Evolutionary conservation across 2,888 invertebrate species (phyloP).

Genomic region (Fragum whitleyi): DNA sequence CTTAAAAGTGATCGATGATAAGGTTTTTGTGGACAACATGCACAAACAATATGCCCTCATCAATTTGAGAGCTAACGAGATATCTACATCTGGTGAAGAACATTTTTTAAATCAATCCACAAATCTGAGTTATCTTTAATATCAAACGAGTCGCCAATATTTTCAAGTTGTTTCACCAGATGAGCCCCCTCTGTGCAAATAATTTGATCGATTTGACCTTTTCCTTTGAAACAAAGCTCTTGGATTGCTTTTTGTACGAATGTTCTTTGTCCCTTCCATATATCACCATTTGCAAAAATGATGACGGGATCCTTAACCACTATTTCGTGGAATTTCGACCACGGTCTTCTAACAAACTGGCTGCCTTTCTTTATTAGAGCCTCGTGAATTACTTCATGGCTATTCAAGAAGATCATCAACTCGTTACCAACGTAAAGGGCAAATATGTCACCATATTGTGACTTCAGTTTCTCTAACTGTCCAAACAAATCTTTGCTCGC

Average conservation of each 20-base stretch:
- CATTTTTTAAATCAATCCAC: too few species aligned
- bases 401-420: conserved; percentile 46
- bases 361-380: conserved; percentile 48
- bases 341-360: conserved; percentile 31
- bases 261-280: conserved; percentile 52
- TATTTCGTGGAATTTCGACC: background rate
- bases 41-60: too few species aligned
- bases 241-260: conserved; percentile 38
- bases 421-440: too few species aligned
- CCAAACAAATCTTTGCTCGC: too few species aligned
- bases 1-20: too few species aligned
- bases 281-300: conserved; percentile 24
- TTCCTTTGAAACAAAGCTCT: conserved; percentile 40
- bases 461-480: too few species aligned
- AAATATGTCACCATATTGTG: too few species aligned
- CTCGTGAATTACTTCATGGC: conserved; percentile 46
- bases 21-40: too few species aligned
- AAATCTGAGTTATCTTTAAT: too few species aligned
- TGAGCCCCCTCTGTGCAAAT: conserved; percentile 26
- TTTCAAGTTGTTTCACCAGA: conserved; percentile 3
- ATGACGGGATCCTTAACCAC: conserved; percentile 23
- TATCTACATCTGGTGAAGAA: too few species aligned
- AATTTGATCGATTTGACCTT: conserved; percentile 31
- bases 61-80: too few species aligned
- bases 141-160: conserved; percentile 17